Base-by-base conservation (phyloP, 2,888 invertebrate species). In the Tinea trinotella region DNA sequence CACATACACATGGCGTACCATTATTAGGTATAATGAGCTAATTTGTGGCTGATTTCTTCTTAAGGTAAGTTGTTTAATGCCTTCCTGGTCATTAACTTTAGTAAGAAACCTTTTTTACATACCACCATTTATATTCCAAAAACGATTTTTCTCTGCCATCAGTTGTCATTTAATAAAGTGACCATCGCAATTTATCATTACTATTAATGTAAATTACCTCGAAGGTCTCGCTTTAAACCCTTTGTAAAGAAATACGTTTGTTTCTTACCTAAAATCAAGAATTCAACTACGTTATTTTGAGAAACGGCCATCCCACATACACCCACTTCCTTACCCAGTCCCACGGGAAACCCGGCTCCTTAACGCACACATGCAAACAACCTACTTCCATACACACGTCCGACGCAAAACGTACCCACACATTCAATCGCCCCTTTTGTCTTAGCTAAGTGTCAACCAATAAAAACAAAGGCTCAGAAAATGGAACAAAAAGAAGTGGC, bases 391-490 rank as follows among this genome's bases (percentile, higher is more conserved):
- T 59, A 35, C 22, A 18, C 57, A 52, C 57, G 58, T 59, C 49
- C 59, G 62, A 62, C 64, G 66, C 66, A 65, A 74, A 73, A 70
- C 71, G 62, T 67, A 77, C 83, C 64, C 83, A 81, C 76, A 78
- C 79, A 75, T 59, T 63, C 59, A 63, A 66, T 71, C 79, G 75
- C 82, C 85, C 85, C 84, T 82, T 50, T 85, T 85, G 85, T 85
- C 84, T 85, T 85, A 85, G 80, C 79, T 82, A 84, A 85, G 85
- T 85, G 85, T 84, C 85, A 84, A 85, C 85, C 85, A 85, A 85
- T 85, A 85, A 85, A 85, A 85, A 85, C 85, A 85, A 85, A 85
- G 85, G 85, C 83, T 79, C 78, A 74, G 72, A 81, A 84, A 83
- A 83, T 81, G 77, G 79, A 82, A 84, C 84, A 85, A 85, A 84